Base-by-base conservation (phyloP, 2,888 invertebrate genomes). In the Rugalucina vietnamica region DNA sequence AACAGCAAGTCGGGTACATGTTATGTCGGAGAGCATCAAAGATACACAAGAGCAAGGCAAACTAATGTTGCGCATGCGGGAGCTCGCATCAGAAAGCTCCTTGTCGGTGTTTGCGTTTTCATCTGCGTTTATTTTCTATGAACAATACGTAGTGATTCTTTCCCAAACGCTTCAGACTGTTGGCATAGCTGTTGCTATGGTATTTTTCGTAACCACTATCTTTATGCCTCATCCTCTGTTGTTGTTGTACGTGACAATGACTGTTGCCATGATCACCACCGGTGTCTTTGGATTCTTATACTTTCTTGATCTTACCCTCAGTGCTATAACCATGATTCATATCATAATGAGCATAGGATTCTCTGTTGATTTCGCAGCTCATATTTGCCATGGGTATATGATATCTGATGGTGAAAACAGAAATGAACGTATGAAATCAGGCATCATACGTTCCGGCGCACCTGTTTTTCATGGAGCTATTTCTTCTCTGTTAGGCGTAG, bases 11-110 rank as follows among this genome's bases (percentile, higher is more conserved):
- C 96, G 98, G 81, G 97, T 98, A 93, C 95, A 98, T 70, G 97
- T 98, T 74, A 98, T 98, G 95, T 98, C 98, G 0, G 97, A 98
- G 2, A 97, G 98, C 92, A 97, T 98, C 69, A 97, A 97, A 77
- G 97, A 98, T 77, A 98, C 98, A 8, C 82, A 81, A 36, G 69
- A 82, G 12, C 91, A 92, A 69, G 92, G 90, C 0, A 49, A 88
- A 14, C 81, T 90, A 54, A 91, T 93, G 90, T 34, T 87, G 34
- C 36, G 76, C 27, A 85, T 91, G 84, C 79, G 92, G 37, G 79
- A 89, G 29, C 34, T 91, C 0, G 87, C 89, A 3, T 74, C 84
- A 24, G 79, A 81, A 27, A 89, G 88, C 18, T 79, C 81, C 5
- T 50, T 91, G 3, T 81, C 88, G 5, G 81, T 88, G 3, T 83